Conservation (phyloP, 2,888 invertebrate genomes). For the Andrena haemorrhoa region DNA sequence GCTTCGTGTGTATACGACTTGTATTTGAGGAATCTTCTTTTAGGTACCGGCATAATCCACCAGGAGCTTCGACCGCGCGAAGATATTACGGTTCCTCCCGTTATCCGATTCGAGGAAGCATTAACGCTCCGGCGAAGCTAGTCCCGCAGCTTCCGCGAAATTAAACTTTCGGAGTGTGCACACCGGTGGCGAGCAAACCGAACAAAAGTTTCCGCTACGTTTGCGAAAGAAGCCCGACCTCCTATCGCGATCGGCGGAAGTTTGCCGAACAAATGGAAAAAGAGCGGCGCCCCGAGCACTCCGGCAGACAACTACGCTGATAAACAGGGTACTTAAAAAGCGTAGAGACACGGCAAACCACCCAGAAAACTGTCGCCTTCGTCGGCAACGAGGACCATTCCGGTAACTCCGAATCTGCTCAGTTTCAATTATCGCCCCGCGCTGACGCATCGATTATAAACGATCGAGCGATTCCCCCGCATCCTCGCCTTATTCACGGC, state of each 20-base stretch:
- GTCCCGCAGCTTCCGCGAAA: constrained; percentile 59
- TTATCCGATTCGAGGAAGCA: constrained; percentile 36
- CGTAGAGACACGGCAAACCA: constrained; percentile 9
- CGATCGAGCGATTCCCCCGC: constrained; percentile 1
- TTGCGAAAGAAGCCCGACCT: constrained; percentile 44
- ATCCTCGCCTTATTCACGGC: too few species aligned
- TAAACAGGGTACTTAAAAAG: constrained; percentile 48
- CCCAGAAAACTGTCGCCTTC: constrained; percentile 26
- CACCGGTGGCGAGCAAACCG: background rate
- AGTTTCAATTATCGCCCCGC: constrained; percentile 15
- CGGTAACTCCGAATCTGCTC: background rate
- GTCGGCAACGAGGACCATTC: background rate
- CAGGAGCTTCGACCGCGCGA: background rate
- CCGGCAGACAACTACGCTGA: constrained; percentile 35
- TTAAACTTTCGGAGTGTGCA: constrained; percentile 46
- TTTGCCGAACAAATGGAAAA: constrained; percentile 39
- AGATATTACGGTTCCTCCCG: constrained; percentile 12
- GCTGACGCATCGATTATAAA: constrained; percentile 30
- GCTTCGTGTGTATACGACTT: background rate
- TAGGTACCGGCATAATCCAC: background rate
- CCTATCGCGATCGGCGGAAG: constrained; percentile 42
- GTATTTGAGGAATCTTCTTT: background rate
- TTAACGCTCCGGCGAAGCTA: constrained; percentile 45
- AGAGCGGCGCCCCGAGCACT: constrained; percentile 5
- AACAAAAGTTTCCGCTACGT: constrained; percentile 55